These are phyloP conservation scores for Drosophila prostipennis DNA, from an alignment of 2,888 invertebrate genomes.

Conservation along the genomic window DNA sequence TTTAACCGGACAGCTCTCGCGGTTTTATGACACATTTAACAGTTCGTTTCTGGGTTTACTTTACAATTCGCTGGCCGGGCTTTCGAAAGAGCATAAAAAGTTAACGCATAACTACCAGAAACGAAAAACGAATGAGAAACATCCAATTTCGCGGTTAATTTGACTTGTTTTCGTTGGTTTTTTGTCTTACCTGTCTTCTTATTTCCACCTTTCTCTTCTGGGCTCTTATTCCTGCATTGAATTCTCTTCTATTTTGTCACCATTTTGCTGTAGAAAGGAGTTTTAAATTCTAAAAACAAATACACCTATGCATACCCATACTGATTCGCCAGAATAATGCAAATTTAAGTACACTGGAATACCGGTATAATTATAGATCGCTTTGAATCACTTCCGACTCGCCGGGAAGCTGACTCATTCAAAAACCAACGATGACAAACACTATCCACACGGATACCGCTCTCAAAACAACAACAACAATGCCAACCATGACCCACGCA, in stretches of 20 bases:
- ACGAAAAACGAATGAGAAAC: conserved; percentile 15
- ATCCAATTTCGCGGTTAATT: conserved; percentile 71
- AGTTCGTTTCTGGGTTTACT: conserved; percentile 43
- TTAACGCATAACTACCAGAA: conserved; percentile 8
- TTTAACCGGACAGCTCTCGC: conserved; percentile 63
- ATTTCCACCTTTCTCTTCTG: conserved; percentile 13
- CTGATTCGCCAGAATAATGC: conserved; percentile 24
- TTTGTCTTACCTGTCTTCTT: conserved; percentile 43
- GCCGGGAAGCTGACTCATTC: conserved; percentile 68
- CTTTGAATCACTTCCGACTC: conserved; percentile 61
- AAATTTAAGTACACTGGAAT: conserved; percentile 14
- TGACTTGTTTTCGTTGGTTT: conserved; percentile 50
- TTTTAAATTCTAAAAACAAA: background rate
- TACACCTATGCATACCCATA: background rate
- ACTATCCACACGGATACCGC: conserved; percentile 42
- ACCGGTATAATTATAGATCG: conserved; percentile 32
- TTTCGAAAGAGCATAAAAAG: conserved; percentile 40
- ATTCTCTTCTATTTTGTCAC: conserved; percentile 9
- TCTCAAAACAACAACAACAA: conserved; percentile 11
- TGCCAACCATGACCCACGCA: conserved; percentile 74
- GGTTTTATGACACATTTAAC: conserved; percentile 73
- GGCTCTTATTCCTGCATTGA: background rate
- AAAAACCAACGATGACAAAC: conserved; percentile 59
- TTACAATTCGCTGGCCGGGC: conserved; percentile 20
- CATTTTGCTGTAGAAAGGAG: background rate